Conservation (phyloP, 2,888 invertebrate species). For the Heteromurus nitidus region DNA sequence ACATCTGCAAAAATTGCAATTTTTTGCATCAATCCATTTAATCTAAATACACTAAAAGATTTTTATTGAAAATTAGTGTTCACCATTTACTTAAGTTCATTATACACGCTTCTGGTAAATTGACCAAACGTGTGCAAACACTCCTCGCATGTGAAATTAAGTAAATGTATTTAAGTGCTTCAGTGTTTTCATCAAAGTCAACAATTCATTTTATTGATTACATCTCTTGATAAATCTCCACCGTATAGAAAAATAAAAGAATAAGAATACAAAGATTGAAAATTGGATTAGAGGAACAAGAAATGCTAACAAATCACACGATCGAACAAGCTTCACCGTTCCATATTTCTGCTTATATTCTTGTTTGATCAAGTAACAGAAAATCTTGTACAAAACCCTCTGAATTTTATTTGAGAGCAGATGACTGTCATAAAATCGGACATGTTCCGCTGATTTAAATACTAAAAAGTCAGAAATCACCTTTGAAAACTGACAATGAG, state of each 20-base stretch:
- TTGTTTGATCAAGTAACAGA: too few species aligned
- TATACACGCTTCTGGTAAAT: too few species aligned
- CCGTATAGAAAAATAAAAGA: neutral
- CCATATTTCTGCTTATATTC: too few species aligned
- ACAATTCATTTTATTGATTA: conserved; percentile 40
- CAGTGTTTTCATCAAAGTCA: conserved; percentile 2
- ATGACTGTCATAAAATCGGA: conserved; percentile 45
- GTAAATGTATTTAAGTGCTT: too few species aligned
- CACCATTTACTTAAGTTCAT: too few species aligned
- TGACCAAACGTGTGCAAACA: too few species aligned
- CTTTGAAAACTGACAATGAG: neutral
- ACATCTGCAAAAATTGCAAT: too few species aligned
- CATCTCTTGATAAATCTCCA: conserved; percentile 5
- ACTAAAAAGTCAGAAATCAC: neutral
- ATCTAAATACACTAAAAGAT: too few species aligned
- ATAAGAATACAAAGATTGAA: neutral
- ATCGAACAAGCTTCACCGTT: conserved; percentile 4
- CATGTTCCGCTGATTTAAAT: conserved; percentile 34
- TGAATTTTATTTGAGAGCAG: conserved; percentile 1
- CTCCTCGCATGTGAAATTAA: too few species aligned
- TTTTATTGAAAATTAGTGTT: too few species aligned
- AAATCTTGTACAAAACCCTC: conserved; percentile 16
- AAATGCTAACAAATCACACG: conserved; percentile 18
- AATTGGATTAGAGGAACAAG: neutral
- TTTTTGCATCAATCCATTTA: too few species aligned